A percentile compares a stretch with the other conserved stretches of the same genome.
These are phyloP conservation scores for Lasioglossum marginatum DNA, from an alignment of 2,888 invertebrate species.

Conservation along the genomic window DNA sequence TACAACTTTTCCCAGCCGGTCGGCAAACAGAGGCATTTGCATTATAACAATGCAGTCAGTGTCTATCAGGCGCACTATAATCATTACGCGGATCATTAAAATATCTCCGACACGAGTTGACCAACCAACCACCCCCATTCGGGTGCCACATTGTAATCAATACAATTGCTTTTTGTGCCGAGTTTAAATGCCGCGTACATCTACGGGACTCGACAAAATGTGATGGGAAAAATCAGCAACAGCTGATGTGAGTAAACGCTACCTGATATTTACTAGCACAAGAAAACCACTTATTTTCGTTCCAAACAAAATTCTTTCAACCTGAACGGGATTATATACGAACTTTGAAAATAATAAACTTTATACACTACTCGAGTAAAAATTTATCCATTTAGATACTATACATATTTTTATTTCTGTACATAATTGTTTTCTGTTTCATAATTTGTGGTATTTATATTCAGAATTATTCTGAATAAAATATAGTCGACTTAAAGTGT, in stretches of 20 bases:
- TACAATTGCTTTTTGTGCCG: constrained; percentile 58
- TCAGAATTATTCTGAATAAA: too few species aligned
- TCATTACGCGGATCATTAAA: constrained; percentile 67
- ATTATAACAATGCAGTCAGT: constrained; percentile 61
- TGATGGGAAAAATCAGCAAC: constrained; percentile 25
- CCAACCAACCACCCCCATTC: constrained; percentile 53
- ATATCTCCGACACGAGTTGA: constrained; percentile 60
- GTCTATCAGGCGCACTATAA: constrained; percentile 60
- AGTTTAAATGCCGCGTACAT: constrained; percentile 63
- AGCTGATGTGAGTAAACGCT: constrained; percentile 9
- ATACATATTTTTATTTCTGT: too few species aligned
- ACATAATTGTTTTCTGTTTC: too few species aligned
- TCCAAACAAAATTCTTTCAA: neutral
- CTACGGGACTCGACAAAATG: constrained; percentile 48
- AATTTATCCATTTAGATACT: too few species aligned
- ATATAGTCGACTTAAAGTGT: too few species aligned
- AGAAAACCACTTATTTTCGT: neutral
- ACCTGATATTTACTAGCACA: neutral
- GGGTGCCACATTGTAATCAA: constrained; percentile 58
- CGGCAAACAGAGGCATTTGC: constrained; percentile 60
- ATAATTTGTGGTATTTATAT: too few species aligned
- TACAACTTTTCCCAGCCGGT: constrained; percentile 52
- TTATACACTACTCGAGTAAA: too few species aligned
- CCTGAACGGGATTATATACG: neutral
- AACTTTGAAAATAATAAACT: neutral